Conservation (phyloP, 64 coral and sea anemone genomes). For the Pocillopora damicornis region DNA sequence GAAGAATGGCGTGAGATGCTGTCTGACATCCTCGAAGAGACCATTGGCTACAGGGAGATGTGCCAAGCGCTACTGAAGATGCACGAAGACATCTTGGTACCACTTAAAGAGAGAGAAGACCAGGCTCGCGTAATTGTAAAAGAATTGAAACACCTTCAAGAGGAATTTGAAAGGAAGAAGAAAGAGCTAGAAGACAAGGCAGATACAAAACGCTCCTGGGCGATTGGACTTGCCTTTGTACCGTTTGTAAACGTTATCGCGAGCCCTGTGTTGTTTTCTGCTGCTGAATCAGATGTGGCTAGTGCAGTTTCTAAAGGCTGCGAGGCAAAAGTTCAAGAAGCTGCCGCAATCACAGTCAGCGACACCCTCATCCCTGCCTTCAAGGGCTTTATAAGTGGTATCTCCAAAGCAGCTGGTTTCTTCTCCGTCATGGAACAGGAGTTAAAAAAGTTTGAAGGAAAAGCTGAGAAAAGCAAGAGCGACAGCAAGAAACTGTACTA, state of each 20-base stretch:
- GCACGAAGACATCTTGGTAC: constrained; percentile 37
- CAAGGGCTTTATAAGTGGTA: not conserved
- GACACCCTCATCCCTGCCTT: constrained; percentile 9
- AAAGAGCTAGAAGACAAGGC: constrained; percentile 14
- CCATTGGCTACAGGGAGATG: constrained; percentile 4
- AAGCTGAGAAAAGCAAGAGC: not conserved
- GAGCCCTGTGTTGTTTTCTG: not conserved
- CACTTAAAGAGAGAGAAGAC: constrained; percentile 42
- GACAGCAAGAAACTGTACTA: not conserved
- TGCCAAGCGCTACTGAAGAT: not conserved
- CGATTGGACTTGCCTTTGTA: constrained; percentile 50
- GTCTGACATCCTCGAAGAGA: not conserved
- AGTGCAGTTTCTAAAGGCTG: not conserved
- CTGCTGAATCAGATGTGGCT: not conserved
- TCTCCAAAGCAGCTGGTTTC: constrained; percentile 15
- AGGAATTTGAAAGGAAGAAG: constrained; percentile 19
- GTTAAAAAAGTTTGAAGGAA: constrained; percentile 5
- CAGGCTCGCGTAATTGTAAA: constrained; percentile 1
- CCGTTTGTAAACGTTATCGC: constrained; percentile 31
- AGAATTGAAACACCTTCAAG: constrained; percentile 21
- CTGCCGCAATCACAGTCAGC: not conserved
- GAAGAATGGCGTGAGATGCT: constrained; percentile 9
- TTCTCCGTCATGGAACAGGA: constrained; percentile 10
- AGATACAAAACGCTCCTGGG: constrained; percentile 24
- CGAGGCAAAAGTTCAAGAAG: not conserved